Conservation (phyloP, 2,113 vertebrate species). For the Drymodes brunneopygia region DNA sequence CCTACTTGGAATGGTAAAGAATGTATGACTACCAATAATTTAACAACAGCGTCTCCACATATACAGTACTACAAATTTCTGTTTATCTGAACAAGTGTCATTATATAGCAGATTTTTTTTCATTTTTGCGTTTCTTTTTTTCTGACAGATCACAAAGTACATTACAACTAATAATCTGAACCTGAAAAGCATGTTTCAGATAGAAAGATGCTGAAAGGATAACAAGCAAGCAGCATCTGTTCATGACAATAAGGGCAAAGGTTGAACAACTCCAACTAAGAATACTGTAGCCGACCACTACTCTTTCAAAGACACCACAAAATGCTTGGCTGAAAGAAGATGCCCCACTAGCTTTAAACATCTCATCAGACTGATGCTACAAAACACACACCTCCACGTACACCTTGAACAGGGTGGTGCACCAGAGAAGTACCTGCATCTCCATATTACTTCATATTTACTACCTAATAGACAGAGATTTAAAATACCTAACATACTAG, state of each 20-base stretch:
- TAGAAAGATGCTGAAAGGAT: neutral
- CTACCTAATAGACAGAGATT: neutral
- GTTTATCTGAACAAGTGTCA: neutral
- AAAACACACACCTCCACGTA: rapidly evolving
- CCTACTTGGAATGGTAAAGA: neutral
- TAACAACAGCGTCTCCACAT: neutral
- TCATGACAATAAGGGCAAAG: neutral
- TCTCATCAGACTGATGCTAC: neutral
- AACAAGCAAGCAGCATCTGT: neutral
- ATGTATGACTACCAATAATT: neutral
- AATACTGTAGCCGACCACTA: neutral
- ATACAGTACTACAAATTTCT: neutral
- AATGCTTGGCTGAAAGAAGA: neutral
- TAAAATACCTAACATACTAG: neutral
- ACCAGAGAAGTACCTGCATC: neutral
- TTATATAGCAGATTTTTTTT: neutral
- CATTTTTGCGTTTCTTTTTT: neutral
- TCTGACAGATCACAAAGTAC: neutral
- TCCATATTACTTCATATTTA: neutral
- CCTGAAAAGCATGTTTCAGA: neutral
- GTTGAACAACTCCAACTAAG: neutral
- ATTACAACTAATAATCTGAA: neutral
- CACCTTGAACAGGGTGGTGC: neutral
- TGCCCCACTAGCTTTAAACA: neutral
- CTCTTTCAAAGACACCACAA: neutral